These are phyloP conservation scores for Drosophila koepferae DNA, from an alignment of 2,888 invertebrate genomes.

Conservation along the genomic window DNA sequence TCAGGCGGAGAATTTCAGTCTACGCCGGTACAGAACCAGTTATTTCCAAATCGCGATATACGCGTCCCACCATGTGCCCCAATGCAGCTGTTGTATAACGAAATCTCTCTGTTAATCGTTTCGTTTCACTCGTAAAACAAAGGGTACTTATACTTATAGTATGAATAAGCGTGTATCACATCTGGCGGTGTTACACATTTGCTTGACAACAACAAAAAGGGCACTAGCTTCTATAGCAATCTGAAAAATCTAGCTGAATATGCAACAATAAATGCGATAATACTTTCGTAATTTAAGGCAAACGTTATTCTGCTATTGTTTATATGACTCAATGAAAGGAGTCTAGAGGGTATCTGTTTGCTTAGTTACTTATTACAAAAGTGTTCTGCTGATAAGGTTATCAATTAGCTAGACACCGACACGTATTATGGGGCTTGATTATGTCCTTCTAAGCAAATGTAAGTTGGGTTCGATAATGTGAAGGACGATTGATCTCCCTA, in stretches of 20 bases:
- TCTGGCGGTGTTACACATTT: constrained; percentile 5
- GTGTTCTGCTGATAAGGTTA: constrained; percentile 39
- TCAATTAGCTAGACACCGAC: constrained; percentile 20
- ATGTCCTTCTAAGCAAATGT: background rate
- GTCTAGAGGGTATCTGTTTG: constrained; percentile 26
- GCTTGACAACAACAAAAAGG: constrained; percentile 30
- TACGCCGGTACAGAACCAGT: constrained; percentile 67
- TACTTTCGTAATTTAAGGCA: background rate
- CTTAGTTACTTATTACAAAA: constrained; percentile 6
- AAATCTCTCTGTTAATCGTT: constrained; percentile 52
- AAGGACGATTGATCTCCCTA: constrained; percentile 44
- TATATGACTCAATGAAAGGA: background rate
- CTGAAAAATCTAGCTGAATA: background rate
- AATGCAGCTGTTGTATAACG: constrained; percentile 61
- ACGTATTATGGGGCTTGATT: constrained; percentile 9
- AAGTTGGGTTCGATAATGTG: constrained; percentile 4
- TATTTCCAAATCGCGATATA: constrained; percentile 64
- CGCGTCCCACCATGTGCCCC: constrained; percentile 48
- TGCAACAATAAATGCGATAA: constrained; percentile 2
- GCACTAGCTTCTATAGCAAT: constrained; percentile 5
- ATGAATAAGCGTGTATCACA: background rate
- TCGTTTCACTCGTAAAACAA: constrained; percentile 42
- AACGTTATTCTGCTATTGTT: background rate
- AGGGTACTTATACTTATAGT: constrained; percentile 25
- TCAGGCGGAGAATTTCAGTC: constrained; percentile 57